Conservation (phyloP, 2,888 invertebrate genomes). For the Cenopis cana region DNA sequence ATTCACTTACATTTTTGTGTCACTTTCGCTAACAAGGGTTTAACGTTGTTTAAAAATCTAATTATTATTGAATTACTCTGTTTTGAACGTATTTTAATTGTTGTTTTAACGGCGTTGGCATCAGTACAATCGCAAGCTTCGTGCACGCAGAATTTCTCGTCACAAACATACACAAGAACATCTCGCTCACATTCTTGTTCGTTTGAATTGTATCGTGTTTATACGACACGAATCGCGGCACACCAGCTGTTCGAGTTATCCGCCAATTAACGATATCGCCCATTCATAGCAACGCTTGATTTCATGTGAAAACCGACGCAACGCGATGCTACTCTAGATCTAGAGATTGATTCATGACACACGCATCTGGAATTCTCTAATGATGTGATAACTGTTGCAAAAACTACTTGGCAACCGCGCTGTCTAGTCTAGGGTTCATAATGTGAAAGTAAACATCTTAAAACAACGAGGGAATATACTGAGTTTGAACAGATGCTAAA, state of each 20-base stretch:
- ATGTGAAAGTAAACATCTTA: constrained; percentile 7
- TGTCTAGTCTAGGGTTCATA: constrained; percentile 4
- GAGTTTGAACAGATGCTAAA: constrained; percentile 22
- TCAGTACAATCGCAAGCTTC: background rate
- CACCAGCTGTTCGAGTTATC: constrained; percentile 78
- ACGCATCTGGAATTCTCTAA: constrained; percentile 34
- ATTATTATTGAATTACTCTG: background rate
- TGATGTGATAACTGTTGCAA: constrained; percentile 18
- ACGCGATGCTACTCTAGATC: constrained; percentile 35
- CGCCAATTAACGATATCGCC: constrained; percentile 71
- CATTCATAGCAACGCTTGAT: constrained; percentile 61
- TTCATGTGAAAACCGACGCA: constrained; percentile 41
- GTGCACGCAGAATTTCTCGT: background rate
- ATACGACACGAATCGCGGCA: constrained; percentile 69
- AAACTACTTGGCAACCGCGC: background rate
- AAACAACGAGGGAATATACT: constrained; percentile 1
- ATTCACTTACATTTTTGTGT: too few species aligned
- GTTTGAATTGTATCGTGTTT: constrained; percentile 68
- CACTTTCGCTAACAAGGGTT: too few species aligned
- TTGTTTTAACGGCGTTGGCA: background rate
- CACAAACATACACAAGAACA: constrained; percentile 26
- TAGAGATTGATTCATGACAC: constrained; percentile 40
- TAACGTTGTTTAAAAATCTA: background rate
- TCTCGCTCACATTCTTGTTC: constrained; percentile 60
- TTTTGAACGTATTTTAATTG: background rate